These are phyloP conservation scores for Ophonus ardosiacus DNA, from an alignment of 2,888 invertebrate genomes.

Conservation along the genomic window DNA sequence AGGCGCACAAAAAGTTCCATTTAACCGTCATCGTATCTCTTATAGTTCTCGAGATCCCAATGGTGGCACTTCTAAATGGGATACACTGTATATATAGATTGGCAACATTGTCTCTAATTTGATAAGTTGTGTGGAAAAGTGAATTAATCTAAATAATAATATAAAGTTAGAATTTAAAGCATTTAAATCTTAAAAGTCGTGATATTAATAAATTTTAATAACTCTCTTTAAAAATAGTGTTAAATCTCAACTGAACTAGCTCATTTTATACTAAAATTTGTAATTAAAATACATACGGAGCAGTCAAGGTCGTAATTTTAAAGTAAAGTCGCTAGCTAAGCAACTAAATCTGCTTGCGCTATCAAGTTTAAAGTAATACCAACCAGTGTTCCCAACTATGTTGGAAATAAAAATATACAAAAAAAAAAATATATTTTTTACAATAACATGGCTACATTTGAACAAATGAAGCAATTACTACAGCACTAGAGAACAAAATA, in stretches of 20 bases:
- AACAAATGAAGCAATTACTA: not conserved
- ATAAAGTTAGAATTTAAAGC: not conserved
- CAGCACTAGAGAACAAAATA: not conserved
- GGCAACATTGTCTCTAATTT: not conserved
- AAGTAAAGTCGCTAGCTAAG: not conserved
- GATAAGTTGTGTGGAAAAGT: not conserved
- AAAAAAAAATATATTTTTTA: not conserved
- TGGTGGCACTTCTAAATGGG: too few species aligned
- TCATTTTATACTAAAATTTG: not conserved
- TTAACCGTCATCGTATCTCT: too few species aligned
- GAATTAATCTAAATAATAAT: not conserved
- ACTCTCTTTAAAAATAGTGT: not conserved
- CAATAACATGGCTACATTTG: not conserved
- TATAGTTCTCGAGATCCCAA: too few species aligned
- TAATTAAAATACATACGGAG: not conserved
- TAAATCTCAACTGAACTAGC: not conserved
- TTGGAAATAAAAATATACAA: conserved; percentile 5
- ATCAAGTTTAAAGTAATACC: not conserved
- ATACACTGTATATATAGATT: not conserved
- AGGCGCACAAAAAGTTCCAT: too few species aligned
- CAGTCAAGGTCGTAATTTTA: not conserved
- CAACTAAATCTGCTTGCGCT: not conserved
- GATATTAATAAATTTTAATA: not conserved
- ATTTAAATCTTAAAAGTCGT: not conserved
- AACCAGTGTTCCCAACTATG: conserved; percentile 1